Conservation (phyloP, 2,797 vertebrate species). For the Notoglanidium macrostoma region DNA sequence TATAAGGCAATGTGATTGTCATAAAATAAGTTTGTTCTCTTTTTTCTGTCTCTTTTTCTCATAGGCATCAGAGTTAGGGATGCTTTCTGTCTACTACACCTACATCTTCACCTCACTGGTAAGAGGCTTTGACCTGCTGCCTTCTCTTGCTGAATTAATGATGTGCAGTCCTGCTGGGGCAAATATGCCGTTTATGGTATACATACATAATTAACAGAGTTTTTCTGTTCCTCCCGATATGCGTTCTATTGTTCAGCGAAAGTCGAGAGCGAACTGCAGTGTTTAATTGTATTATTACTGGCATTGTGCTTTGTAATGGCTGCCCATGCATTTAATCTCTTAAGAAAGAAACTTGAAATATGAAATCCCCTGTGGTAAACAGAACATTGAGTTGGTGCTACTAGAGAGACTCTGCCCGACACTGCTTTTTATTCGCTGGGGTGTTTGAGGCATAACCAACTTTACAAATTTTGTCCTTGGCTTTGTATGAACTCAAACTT, state of each 20-base stretch:
- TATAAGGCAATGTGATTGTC: conserved; percentile 5
- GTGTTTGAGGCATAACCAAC: background rate
- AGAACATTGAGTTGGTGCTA: background rate
- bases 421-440: background rate
- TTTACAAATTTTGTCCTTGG: background rate
- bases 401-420: background rate
- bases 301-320: background rate
- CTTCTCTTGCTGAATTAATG: conserved; percentile 23
- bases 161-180: background rate
- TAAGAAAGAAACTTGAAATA: background rate
- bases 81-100: conserved; percentile 96
- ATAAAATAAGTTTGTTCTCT: conserved; percentile 25
- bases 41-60: conserved; percentile 46
- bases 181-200: background rate
- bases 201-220: background rate
- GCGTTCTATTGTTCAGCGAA: background rate
- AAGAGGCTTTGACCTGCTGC: conserved; percentile 72
- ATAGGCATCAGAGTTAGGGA: conserved; percentile 95
- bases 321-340: conserved; percentile 1
- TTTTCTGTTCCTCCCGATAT: background rate
- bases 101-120: conserved; percentile 99
- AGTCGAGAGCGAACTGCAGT: background rate
- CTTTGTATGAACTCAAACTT: background rate
- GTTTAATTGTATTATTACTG: background rate
- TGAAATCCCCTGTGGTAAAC: background rate